Evolutionary conservation across 2,888 invertebrate genomes (phyloP).

Genomic region (Antitype chi): DNA sequence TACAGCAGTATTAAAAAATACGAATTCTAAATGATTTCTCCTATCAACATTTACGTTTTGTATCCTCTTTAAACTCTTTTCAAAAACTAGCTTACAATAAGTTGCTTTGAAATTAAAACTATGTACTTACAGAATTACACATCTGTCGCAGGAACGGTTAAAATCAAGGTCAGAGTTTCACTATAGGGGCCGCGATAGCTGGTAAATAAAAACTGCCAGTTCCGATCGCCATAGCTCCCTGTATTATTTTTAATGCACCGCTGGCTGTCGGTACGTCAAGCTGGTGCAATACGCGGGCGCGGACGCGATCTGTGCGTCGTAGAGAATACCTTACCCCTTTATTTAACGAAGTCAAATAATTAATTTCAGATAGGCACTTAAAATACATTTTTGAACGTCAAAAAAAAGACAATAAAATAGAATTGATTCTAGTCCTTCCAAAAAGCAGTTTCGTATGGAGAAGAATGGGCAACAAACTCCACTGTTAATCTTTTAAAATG

Average conservation of each 20-base stretch:
- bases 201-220: neutral
- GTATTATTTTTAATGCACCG: constrained; percentile 8
- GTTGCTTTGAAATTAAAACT: neutral
- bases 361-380: too few relatives aligned
- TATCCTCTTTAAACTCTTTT: neutral
- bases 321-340: neutral
- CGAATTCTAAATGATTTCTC: neutral
- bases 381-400: too few relatives aligned
- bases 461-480: too few relatives aligned
- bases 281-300: neutral
- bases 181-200: neutral
- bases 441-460: too few relatives aligned
- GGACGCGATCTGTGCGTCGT: too few relatives aligned
- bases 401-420: too few relatives aligned
- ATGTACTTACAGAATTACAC: neutral
- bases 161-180: constrained; percentile 3
- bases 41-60: neutral
- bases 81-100: neutral
- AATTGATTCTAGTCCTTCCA: too few relatives aligned
- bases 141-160: neutral
- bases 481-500: too few relatives aligned
- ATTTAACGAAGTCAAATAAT: too few relatives aligned
- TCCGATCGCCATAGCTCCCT: neutral
- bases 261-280: neutral
- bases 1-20: neutral